Percentiles rank a stretch among this genome's conserved stretches.
These are phyloP conservation scores for Aotus griseimembra DNA, from an alignment of 2,797 vertebrate species.

Conservation along the genomic window DNA sequence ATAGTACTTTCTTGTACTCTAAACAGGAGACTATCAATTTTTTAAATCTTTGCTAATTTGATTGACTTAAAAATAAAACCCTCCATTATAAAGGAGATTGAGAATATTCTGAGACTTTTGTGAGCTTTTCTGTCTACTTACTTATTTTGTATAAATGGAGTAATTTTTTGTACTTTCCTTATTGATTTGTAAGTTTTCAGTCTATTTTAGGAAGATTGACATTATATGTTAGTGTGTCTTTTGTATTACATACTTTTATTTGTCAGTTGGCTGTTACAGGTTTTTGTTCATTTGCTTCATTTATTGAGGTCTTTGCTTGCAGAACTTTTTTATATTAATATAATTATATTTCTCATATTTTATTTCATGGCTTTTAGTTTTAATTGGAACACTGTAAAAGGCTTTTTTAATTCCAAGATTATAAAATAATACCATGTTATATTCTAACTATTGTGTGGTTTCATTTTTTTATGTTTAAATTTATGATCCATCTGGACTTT, in stretches of 20 bases:
- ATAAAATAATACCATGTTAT: neutral
- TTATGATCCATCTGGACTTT: neutral
- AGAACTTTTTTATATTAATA: slow-evolving; percentile 14
- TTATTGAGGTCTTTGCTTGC: neutral
- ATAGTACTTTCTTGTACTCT: neutral
- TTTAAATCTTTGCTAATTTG: neutral
- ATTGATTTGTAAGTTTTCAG: neutral
- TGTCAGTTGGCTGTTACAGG: neutral
- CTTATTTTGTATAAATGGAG: neutral
- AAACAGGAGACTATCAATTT: neutral
- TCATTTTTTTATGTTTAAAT: slow-evolving; percentile 22
- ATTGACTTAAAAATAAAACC: neutral
- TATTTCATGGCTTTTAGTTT: neutral
- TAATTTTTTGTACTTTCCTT: neutral
- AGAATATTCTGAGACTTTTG: neutral
- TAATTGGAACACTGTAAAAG: slow-evolving; percentile 1
- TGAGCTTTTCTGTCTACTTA: neutral
- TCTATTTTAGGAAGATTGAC: neutral
- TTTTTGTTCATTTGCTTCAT: neutral
- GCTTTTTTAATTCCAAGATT: neutral
- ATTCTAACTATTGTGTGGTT: slow-evolving; percentile 19
- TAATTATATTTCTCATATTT: slow-evolving; percentile 16
- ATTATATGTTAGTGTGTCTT: neutral
- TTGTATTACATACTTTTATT: neutral
- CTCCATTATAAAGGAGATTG: neutral